Base-by-base conservation (phyloP, 2,888 invertebrate genomes). In the Drosophila diplacantha region DNA sequence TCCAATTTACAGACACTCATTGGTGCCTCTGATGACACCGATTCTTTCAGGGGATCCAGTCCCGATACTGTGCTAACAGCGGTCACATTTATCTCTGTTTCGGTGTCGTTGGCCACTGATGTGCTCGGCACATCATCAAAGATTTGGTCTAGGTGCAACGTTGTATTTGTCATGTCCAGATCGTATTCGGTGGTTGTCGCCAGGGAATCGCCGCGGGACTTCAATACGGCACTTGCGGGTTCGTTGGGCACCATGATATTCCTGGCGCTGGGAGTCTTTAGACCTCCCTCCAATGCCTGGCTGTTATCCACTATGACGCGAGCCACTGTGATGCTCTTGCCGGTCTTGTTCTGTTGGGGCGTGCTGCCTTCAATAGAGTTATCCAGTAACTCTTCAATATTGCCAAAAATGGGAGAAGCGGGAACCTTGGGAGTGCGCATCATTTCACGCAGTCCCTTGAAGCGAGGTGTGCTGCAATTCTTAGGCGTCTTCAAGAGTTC, bases 221-320 rank as follows among this genome's bases (percentile, higher is more conserved):
- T 80, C 18, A 87, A 66, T 8, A 85, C 68, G 1, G 84, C 78
- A 68, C 87, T 87, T 5, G 86, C 81, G 1, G 87, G 87, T 1
- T 85, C 75, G 31, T 70, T 81, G 6, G 85, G 79, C 39, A 87
- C 78, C 87, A 87, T 87, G 1, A 85, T 61, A 52, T 85, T 74
- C 61, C 81, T 85, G 12, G 85, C 86, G 22, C 85, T 79, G 12
- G 87, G 87, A 12, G 87, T 87, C 43, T 84, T 87, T 14, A 87
- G 80, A 43, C 80, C 82, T 46, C 73, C 50, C 12, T 85, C 86
- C 0, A 85, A 65, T 5, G 64, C 67, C 32, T 77, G 80, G 9
- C 53, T 56, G 18, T 53, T 64, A 8, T 71, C 56, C 22, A 55
- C 35, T 16, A 6, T 22, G 0, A 60, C 35, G 3, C 59, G 67